Conservation (phyloP, 1,140 invertebrate genomes). For the Aphidius ervi region DNA sequence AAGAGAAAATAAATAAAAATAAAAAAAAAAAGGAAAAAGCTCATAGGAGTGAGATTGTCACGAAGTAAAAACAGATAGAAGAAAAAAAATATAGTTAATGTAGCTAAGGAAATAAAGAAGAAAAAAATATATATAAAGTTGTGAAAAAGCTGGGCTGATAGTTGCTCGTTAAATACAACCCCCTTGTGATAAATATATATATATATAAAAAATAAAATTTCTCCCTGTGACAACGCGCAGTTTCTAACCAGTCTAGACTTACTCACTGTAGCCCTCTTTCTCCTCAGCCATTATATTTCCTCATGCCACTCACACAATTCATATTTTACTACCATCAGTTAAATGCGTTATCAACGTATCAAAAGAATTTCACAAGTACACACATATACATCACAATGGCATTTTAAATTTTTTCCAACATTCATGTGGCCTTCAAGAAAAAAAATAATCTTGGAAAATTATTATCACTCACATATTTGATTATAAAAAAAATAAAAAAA, state of each 20-base stretch:
- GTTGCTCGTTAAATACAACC: slow-evolving; percentile 41
- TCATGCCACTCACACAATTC: slow-evolving; percentile 41
- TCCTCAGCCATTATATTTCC: background rate
- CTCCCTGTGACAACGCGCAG: slow-evolving; percentile 39
- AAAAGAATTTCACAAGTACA: no score
- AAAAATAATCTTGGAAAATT: no score
- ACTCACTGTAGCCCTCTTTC: slow-evolving; percentile 17
- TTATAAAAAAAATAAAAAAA: no score
- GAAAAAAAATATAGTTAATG: slow-evolving; percentile 19
- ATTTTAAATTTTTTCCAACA: no score
- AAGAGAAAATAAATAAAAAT: slow-evolving; percentile 12
- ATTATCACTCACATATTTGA: no score
- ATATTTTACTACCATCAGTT: slow-evolving; percentile 47
- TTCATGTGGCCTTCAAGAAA: no score
- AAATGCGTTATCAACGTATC: slow-evolving; percentile 44
- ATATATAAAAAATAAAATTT: slow-evolving; percentile 31
- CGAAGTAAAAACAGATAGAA: slow-evolving; percentile 24
- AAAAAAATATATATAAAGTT: slow-evolving; percentile 25
- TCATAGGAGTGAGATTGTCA: background rate
- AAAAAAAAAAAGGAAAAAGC: no score
- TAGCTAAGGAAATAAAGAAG: slow-evolving; percentile 23
- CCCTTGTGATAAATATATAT: background rate
- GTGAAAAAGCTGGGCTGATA: slow-evolving; percentile 26
- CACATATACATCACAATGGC: no score
- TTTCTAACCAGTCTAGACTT: slow-evolving; percentile 52